Evolutionary conservation across 2,888 invertebrate species (phyloP).

Genomic region (Pheosia tremula): DNA sequence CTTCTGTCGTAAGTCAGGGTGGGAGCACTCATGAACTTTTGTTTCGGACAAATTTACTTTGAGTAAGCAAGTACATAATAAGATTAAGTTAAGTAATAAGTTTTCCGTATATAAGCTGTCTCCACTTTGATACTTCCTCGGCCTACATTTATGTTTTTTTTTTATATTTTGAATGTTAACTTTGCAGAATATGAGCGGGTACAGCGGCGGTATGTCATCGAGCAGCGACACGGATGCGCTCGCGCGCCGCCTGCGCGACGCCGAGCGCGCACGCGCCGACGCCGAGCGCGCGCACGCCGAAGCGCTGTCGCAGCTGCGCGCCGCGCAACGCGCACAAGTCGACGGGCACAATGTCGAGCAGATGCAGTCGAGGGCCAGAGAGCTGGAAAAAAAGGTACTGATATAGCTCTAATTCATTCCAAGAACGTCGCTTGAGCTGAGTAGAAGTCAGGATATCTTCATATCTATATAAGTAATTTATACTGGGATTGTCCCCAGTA

Average conservation of each 20-base stretch:
- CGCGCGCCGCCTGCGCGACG: slow-evolving; percentile 91
- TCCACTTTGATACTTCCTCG: too few relatives aligned
- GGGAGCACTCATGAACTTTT: too few relatives aligned
- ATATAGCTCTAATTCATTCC: not conserved
- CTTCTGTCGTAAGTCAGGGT: too few relatives aligned
- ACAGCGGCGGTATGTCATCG: slow-evolving; percentile 65
- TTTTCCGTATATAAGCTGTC: too few relatives aligned
- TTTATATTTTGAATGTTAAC: not conserved
- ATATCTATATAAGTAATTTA: too few relatives aligned
- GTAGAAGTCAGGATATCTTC: too few relatives aligned
- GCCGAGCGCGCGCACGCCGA: slow-evolving; percentile 92
- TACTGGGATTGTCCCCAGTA: too few relatives aligned
- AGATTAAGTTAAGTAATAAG: too few relatives aligned
- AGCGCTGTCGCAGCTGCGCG: slow-evolving; percentile 88
- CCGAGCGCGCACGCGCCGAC: slow-evolving; percentile 90
- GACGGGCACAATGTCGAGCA: slow-evolving; percentile 87
- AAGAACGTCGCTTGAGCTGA: too few relatives aligned
- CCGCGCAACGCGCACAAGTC: slow-evolving; percentile 73
- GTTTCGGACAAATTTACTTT: too few relatives aligned
- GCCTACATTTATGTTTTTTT: too few relatives aligned
- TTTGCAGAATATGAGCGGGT: slow-evolving; percentile 72
- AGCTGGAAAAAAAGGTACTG: slow-evolving; percentile 94
- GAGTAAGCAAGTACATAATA: too few relatives aligned
- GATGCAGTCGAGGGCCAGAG: slow-evolving; percentile 92
- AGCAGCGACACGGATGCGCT: slow-evolving; percentile 78